Evolutionary conservation across 2,888 invertebrate genomes (phyloP).

Genomic region (Oegoconia quadripuncta): DNA sequence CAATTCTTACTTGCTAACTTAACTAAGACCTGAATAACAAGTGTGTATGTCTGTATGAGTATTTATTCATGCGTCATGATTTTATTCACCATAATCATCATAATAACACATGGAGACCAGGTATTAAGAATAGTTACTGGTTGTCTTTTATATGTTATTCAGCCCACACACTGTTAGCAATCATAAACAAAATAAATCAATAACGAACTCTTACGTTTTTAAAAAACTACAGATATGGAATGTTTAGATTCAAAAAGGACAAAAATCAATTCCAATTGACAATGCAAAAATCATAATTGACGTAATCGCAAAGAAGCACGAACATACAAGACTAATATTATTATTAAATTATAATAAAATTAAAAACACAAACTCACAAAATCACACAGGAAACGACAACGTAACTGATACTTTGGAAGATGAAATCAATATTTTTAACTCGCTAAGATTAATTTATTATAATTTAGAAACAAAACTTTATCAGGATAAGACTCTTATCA

Average conservation of each 20-base stretch:
- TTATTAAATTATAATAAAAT: constrained; percentile 31
- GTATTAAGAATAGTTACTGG: constrained; percentile 25
- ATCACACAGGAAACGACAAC: constrained; percentile 29
- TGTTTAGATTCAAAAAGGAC: constrained; percentile 31
- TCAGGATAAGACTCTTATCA: constrained; percentile 35
- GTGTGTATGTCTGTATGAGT: constrained; percentile 50
- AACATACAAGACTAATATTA: constrained; percentile 18
- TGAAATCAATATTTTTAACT: constrained; percentile 21
- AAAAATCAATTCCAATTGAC: constrained; percentile 24
- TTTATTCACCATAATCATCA: no score
- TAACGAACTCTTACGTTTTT: constrained; percentile 36
- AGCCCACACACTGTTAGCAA: constrained; percentile 39
- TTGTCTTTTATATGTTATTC: constrained; percentile 24
- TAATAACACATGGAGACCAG: constrained; percentile 10
- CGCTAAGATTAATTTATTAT: constrained; percentile 13
- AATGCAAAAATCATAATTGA: constrained; percentile 29
- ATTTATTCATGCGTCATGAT: constrained; percentile 32
- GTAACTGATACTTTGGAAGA: constrained; percentile 34
- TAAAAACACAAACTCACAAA: constrained; percentile 36
- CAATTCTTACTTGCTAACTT: constrained; percentile 75
- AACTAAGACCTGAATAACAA: constrained; percentile 76
- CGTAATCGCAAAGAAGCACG: constrained; percentile 28
- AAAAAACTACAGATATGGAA: constrained; percentile 44
- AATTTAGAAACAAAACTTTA: constrained; percentile 30
- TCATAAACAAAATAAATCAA: constrained; percentile 35